Evolutionary conservation across 2,113 vertebrate species (phyloP).

Genomic region (Haliaeetus leucogaster): DNA sequence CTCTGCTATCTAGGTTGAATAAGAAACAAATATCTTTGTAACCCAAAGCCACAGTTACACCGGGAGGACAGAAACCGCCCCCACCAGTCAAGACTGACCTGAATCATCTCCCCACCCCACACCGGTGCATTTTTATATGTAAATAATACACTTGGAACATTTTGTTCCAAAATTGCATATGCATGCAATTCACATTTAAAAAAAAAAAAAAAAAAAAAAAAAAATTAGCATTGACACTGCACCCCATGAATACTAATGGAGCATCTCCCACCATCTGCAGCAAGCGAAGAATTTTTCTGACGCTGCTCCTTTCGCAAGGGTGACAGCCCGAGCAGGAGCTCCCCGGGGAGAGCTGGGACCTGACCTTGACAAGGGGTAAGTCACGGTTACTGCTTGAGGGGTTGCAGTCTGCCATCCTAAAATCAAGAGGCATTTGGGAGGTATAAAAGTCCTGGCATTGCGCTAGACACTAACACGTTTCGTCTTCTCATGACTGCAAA

Average conservation of each 20-base stretch:
- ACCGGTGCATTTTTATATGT: fast-evolving
- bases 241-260: neutral
- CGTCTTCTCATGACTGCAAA: neutral
- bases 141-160: neutral
- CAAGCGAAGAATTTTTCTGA: neutral
- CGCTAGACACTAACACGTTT: neutral
- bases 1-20: neutral
- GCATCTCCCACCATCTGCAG: neutral
- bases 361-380: neutral
- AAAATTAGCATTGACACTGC: neutral
- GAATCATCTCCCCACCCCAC: neutral
- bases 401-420: neutral
- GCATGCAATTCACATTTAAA: neutral
- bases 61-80: neutral
- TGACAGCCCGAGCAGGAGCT: neutral
- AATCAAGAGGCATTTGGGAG: neutral
- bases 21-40: neutral
- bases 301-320: fast-evolving
- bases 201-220: neutral
- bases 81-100: neutral
- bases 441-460: neutral
- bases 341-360: neutral
- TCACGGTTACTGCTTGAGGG: neutral
- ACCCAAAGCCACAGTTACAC: neutral
- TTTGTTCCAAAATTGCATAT: neutral